Conservation (phyloP, 2,888 invertebrate species). For the Tromatobia lineatoria region DNA sequence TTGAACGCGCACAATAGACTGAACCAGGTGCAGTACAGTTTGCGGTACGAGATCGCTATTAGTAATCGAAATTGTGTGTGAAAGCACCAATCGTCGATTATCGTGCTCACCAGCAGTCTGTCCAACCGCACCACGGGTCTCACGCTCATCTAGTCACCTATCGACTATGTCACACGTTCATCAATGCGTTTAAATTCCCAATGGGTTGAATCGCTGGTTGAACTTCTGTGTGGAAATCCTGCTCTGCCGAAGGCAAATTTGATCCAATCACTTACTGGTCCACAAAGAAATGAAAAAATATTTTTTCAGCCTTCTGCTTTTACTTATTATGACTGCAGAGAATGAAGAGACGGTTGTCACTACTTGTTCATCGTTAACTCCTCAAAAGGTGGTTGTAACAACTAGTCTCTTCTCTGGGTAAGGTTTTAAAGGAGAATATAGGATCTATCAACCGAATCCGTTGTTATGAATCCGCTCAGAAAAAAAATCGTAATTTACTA, state of each 20-base stretch:
- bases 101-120: neutral
- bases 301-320: no score
- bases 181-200: neutral
- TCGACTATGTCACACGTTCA: neutral
- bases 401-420: no score
- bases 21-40: no score
- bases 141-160: slow-evolving; percentile 1
- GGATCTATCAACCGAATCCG: neutral
- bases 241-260: neutral
- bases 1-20: neutral
- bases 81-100: neutral
- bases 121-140: neutral
- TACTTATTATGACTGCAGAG: no score
- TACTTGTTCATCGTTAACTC: no score
- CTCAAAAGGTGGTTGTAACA: no score
- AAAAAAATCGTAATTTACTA: no score
- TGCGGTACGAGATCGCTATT: no score
- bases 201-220: neutral
- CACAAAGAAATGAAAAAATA: neutral
- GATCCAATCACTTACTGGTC: neutral
- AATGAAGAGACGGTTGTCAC: no score
- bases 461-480: no score
- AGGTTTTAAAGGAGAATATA: neutral
- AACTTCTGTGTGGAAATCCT: neutral
- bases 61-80: neutral